Percentiles rank a stretch among this genome's conserved stretches.
Evolutionary conservation across 2,113 vertebrate genomes (phyloP).

Genomic region (Benitochromis conjunctus): DNA sequence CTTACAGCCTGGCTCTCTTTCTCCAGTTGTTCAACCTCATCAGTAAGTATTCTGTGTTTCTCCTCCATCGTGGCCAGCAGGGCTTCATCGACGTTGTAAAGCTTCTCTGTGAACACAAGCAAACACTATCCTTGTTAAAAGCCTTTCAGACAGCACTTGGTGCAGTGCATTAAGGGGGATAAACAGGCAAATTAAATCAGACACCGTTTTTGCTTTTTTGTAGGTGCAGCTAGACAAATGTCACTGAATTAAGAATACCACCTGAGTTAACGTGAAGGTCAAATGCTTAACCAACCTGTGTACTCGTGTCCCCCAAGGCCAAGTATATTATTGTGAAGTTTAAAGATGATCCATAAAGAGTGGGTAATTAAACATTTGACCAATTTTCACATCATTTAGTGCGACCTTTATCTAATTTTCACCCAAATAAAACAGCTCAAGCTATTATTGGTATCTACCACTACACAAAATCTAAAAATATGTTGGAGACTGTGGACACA

Average conservation of each 20-base stretch:
- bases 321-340: not conserved
- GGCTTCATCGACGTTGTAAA: slow-evolving; percentile 85
- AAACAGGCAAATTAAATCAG: not conserved
- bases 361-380: not conserved
- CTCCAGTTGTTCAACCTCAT: slow-evolving; percentile 83
- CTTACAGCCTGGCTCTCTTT: slow-evolving; percentile 86
- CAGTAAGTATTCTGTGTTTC: slow-evolving; percentile 78
- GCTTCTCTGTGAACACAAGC: slow-evolving; percentile 73
- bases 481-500: not conserved
- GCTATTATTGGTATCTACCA: not conserved
- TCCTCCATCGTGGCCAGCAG: slow-evolving; percentile 77
- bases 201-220: not conserved
- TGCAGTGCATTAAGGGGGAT: not conserved
- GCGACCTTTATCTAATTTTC: not conserved
- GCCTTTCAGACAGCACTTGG: not conserved
- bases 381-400: not conserved
- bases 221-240: not conserved
- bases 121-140: not conserved
- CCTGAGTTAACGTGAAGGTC: not conserved
- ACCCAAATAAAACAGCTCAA: not conserved
- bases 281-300: not conserved
- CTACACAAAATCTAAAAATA: not conserved
- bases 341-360: not conserved
- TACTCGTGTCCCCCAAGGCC: not conserved
- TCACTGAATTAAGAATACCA: not conserved